Base-by-base conservation (phyloP, 2,888 invertebrate genomes). In the Holacanthella duospinosa region DNA sequence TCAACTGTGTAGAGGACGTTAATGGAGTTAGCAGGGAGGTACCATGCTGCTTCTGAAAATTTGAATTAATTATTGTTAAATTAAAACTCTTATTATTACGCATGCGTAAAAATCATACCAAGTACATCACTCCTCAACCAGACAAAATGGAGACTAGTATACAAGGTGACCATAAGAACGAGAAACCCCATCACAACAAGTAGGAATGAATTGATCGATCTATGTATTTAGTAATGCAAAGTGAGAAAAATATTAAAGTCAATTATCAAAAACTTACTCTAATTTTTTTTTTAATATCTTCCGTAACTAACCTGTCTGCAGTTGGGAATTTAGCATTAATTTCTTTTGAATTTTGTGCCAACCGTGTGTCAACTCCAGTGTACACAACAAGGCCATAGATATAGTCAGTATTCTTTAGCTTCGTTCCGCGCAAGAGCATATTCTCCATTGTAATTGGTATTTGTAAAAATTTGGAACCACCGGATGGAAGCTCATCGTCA, bases 311-410 rank as follows among this genome's bases (percentile, higher is more conserved):
- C 83, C 76, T 82, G 75, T 84, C 84, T 36, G 82, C 80, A 2
- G 80, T 80, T 12, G 84, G 84, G 74, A 87, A 85, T 76, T 92
- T 92, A 75, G 85, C 86, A 61, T 82, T 81, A 1, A 85, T 83
- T 71, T 85, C 81, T 73, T 86, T 86, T 0, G 89, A 88, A 77
- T 92, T 92, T 4, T 89, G 78, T 0, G 89, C 88, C 73, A 92
- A 78, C 77, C 91, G 90, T 0, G 90, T 89, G 71, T 87, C 87
- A 77, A 85, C 84, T 0, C 91, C 88, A 19, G 89, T 90, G 74
- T 90, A 91, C 19, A 91, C 81, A 12, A 88, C 89, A 77, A 88
- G 87, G 1, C 90, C 82, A 74, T 77, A 81, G 62, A 89, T 83
- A 79, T 82, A 86, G 69, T 86, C 86, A 0, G 90, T 91, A 74